These are phyloP conservation scores for Herminia tarsipennalis DNA, from an alignment of 2,888 invertebrate genomes.

Conservation along the genomic window DNA sequence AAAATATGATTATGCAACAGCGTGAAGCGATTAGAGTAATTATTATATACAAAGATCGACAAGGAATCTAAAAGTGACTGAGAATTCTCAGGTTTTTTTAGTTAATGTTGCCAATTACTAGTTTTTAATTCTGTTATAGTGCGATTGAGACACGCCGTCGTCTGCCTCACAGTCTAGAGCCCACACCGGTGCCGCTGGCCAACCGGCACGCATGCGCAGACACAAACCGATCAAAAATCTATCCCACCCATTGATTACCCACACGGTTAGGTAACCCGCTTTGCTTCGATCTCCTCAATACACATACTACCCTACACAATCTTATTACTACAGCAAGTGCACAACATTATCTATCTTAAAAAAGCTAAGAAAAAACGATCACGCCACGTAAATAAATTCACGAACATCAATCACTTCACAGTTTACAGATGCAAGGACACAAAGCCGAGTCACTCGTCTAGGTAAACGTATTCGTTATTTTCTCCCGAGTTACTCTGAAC, in stretches of 20 bases:
- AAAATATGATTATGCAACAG: no score
- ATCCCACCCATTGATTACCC: slow-evolving; percentile 56
- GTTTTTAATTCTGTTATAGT: no score
- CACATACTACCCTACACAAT: slow-evolving; percentile 32
- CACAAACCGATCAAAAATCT: slow-evolving; percentile 48
- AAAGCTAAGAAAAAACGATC: slow-evolving; percentile 20
- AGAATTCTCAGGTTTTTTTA: no score
- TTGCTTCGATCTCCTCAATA: slow-evolving; percentile 36
- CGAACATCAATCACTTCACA: slow-evolving; percentile 31
- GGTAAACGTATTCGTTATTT: slow-evolving; percentile 30
- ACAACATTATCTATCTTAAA: slow-evolving; percentile 21
- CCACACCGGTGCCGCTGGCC: slow-evolving; percentile 28
- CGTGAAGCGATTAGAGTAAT: no score
- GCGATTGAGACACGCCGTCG: neutral
- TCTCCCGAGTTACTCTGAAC: slow-evolving; percentile 54
- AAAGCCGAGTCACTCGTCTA: slow-evolving; percentile 16
- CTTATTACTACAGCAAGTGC: slow-evolving; percentile 9
- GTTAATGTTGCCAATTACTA: neutral
- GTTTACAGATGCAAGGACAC: slow-evolving; percentile 50
- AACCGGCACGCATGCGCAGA: slow-evolving; percentile 57
- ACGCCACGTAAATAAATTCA: slow-evolving; percentile 22
- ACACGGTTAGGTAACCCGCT: slow-evolving; percentile 50
- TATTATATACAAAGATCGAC: no score
- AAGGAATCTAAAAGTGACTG: no score
- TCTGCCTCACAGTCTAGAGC: slow-evolving; percentile 9